Conservation (phyloP, 1,140 invertebrate species). For the Brachionus rubens region DNA sequence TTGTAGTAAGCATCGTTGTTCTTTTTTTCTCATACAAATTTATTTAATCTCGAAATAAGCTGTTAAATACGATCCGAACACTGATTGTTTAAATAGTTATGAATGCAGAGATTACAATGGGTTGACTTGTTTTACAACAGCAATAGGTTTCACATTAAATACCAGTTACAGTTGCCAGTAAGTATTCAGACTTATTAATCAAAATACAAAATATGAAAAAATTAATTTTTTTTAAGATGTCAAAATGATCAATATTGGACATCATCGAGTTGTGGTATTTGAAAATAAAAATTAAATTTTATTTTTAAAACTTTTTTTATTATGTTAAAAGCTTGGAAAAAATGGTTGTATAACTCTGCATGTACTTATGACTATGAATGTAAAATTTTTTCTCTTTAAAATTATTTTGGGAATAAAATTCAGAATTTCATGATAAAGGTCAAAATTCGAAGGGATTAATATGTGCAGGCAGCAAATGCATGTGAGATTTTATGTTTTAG, state of each 20-base stretch:
- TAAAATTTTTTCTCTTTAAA: too few species aligned
- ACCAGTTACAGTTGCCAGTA: background rate
- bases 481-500: background rate
- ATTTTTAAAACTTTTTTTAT: too few species aligned
- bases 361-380: background rate
- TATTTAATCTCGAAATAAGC: background rate
- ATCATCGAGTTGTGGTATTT: too few species aligned
- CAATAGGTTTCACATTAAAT: background rate
- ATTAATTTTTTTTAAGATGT: too few species aligned
- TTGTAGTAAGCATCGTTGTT: background rate
- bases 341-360: background rate
- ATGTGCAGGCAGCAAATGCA: too few species aligned
- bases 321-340: background rate
- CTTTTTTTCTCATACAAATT: background rate
- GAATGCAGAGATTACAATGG: constrained; percentile 38
- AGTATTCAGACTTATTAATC: background rate
- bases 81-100: constrained; percentile 2
- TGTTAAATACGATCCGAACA: background rate
- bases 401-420: too few species aligned
- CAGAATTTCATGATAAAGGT: too few species aligned
- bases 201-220: background rate
- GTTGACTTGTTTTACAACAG: background rate
- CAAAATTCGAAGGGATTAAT: too few species aligned
- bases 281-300: too few species aligned
- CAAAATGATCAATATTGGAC: too few species aligned